Evolutionary conservation across 2,113 vertebrate genomes (phyloP).

Genomic region (Psettodes erumei): DNA sequence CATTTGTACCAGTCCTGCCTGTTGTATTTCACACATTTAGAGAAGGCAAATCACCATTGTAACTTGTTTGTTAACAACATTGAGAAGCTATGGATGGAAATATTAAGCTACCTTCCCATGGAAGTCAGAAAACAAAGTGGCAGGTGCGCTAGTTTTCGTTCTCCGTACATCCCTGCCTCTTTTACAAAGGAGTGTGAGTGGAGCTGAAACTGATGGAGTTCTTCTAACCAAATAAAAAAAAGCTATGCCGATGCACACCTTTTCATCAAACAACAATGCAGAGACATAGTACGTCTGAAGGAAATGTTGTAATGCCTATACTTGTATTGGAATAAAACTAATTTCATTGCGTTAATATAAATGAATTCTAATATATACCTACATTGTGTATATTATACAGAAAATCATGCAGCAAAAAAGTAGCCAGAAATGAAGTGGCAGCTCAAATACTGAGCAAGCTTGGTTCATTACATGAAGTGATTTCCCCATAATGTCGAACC

Average conservation of each 20-base stretch:
- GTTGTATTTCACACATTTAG: constrained; percentile 19
- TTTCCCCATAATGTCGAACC: constrained; percentile 16
- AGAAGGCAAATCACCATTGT: constrained; percentile 15
- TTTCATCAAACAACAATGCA: constrained; percentile 52
- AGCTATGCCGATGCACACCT: constrained; percentile 62
- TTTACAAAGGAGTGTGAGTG: neutral
- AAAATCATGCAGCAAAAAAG: constrained; percentile 65
- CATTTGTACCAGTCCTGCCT: constrained; percentile 20
- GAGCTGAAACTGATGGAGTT: constrained; percentile 37
- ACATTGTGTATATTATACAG: constrained; percentile 61
- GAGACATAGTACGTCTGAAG: constrained; percentile 58
- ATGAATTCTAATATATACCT: constrained; percentile 83
- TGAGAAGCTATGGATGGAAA: constrained; percentile 47
- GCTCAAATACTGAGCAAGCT: constrained; percentile 39
- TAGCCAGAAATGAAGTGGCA: constrained; percentile 49
- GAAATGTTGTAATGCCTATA: constrained; percentile 61
- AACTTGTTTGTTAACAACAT: constrained; percentile 7
- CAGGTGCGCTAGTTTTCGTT: neutral
- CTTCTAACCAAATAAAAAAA: constrained; percentile 77
- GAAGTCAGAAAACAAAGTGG: constrained; percentile 33
- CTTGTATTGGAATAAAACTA: constrained; percentile 63
- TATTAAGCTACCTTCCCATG: constrained; percentile 37
- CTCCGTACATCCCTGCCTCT: constrained; percentile 11
- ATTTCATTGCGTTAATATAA: constrained; percentile 73
- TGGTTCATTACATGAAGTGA: constrained; percentile 44